Conservation (phyloP, 2,797 vertebrate species). For the Esox lucius region DNA sequence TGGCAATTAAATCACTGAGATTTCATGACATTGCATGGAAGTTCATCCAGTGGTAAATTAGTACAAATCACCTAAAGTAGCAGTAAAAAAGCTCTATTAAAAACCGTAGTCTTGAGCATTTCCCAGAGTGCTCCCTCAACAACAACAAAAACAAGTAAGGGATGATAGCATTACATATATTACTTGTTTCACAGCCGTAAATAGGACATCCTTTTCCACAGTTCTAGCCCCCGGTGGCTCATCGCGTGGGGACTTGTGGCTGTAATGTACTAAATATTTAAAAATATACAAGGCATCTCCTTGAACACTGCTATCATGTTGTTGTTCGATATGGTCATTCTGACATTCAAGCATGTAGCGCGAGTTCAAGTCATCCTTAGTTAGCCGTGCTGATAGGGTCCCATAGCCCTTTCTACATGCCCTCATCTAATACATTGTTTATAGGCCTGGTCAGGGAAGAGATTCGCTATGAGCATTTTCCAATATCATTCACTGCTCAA, state of each 20-base stretch:
- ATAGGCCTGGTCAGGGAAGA: constrained; percentile 64
- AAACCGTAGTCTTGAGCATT: neutral
- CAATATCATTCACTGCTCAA: constrained; percentile 53
- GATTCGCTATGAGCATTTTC: constrained; percentile 65
- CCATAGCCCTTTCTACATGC: neutral
- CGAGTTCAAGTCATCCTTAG: constrained; percentile 14
- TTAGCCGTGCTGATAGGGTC: constrained; percentile 4
- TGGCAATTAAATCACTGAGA: constrained; percentile 2
- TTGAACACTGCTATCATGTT: constrained; percentile 21
- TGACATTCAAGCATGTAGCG: constrained; percentile 30
- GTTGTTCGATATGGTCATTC: constrained; percentile 14
- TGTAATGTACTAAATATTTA: constrained; percentile 5
- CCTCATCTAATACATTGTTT: constrained; percentile 47
- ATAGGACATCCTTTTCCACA: constrained; percentile 11
- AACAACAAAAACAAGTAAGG: neutral
- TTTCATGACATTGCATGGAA: constrained; percentile 7
- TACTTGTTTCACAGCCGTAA: constrained; percentile 12
- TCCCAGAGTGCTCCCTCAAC: neutral
- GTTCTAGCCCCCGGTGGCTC: neutral
- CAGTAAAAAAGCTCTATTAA: neutral
- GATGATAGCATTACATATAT: neutral
- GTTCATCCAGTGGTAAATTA: neutral
- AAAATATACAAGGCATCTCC: neutral
- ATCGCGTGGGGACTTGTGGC: constrained; percentile 8
- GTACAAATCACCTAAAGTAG: neutral